Base-by-base conservation (phyloP, 1,140 invertebrate species). In the Helicoverpa zea region DNA sequence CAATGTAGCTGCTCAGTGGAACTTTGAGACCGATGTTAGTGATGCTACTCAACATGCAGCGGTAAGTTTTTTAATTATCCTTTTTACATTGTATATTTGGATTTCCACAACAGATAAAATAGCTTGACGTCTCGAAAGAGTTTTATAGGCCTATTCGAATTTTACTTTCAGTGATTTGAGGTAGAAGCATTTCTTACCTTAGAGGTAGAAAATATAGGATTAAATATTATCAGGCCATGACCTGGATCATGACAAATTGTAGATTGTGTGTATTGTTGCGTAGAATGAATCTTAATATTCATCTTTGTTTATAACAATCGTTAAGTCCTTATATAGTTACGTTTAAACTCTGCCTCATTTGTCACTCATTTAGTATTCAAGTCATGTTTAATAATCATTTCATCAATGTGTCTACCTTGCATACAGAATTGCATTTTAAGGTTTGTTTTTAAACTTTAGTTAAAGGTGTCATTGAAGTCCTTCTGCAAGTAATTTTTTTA, bases 1-100 rank as follows among this genome's bases (percentile, higher is more conserved):
- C 43, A 98, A 98, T 91, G 97, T 98, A 43, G 97, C 96, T 0
- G 97, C 98, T 0, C 97, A 98, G 85, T 98, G 98, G 98, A 97
- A 97, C 88, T 98, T 98, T 90, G 98, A 98, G 93, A 98, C 98
- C 0, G 97, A 98, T 90, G 97, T 98, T 5, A 98, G 98, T 89
- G 97, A 98, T 90, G 96, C 95, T 72, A 98, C 97, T 0, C 97
- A 98, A 93, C 93, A 97, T 80, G 96, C 97, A 91, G 98, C 98
- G 91, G 98, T 98, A 92, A 97, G 97, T 97, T 0, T 49, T 54
- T 73, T 54, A 35, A 47, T 16, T 18, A 11, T 18, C 13, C n/a
- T 23, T 23, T 23, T 23, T 23, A 23, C 23, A 23, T 23, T 23
- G 23, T 23, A 1, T 14, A 10, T 58, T 2, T 11, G 11, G 18